These are phyloP conservation scores for Atractosteus spatula DNA, from an alignment of 2,113 vertebrate species.

Conservation along the genomic window DNA sequence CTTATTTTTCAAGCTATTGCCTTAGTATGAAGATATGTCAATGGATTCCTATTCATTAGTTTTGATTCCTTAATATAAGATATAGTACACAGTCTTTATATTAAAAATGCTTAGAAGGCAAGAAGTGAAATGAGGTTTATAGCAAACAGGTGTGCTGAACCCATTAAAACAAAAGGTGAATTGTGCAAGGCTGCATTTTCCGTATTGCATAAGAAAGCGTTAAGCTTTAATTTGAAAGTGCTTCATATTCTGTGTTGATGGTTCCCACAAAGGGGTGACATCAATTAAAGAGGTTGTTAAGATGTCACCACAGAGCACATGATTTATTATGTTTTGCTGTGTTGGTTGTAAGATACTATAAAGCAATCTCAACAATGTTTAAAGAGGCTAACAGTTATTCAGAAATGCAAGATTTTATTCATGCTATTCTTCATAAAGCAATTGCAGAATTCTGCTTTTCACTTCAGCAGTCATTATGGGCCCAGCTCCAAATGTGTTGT, in stretches of 20 bases:
- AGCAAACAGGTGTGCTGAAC: too few relatives aligned
- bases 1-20: too few relatives aligned
- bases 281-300: slow-evolving; percentile 6
- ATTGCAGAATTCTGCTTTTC: neutral
- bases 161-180: too few relatives aligned
- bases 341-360: neutral
- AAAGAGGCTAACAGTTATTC: neutral
- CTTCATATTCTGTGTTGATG: neutral
- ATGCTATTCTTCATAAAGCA: neutral
- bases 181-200: too few relatives aligned
- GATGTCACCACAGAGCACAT: neutral
- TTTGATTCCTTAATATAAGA: too few relatives aligned
- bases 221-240: slow-evolving; percentile 5
- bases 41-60: too few relatives aligned
- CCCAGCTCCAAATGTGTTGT: neutral
- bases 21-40: too few relatives aligned
- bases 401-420: neutral
- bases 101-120: too few relatives aligned
- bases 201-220: neutral
- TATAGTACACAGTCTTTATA: too few relatives aligned
- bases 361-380: neutral
- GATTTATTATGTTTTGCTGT: neutral
- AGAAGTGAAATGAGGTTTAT: too few relatives aligned
- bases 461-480: neutral
- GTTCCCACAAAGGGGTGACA: neutral